These are phyloP conservation scores for Ditylenchus weischeri DNA, from an alignment of 2,888 invertebrate genomes.

Conservation along the genomic window DNA sequence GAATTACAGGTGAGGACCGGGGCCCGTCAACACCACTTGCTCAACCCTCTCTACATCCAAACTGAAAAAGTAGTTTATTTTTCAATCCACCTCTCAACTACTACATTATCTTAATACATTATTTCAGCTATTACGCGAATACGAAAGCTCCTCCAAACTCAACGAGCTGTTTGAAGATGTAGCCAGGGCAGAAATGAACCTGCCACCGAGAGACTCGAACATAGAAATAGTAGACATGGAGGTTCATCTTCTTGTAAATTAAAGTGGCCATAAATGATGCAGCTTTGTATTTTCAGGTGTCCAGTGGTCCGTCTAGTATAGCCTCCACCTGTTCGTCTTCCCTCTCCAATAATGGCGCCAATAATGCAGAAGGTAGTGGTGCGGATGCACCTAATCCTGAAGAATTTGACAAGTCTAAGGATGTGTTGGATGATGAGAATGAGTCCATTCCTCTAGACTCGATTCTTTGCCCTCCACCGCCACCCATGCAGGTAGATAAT, in stretches of 20 bases:
- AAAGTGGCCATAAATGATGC: no score
- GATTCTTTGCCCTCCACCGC: no score
- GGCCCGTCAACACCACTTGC: neutral
- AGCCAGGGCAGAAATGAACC: conserved; percentile 9
- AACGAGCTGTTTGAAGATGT: conserved; percentile 12
- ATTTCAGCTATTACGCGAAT: conserved; percentile 3
- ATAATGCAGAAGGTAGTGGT: no score
- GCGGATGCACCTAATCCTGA: no score
- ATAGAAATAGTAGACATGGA: conserved; percentile 15
- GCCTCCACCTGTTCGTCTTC: neutral
- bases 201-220: conserved; percentile 7
- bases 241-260: neutral
- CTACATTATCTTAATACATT: neutral
- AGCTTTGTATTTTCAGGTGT: neutral
- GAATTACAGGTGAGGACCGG: neutral
- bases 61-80: neutral
- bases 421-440: no score
- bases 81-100: no score
- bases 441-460: no score
- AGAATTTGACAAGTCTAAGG: no score
- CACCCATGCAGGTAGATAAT: no score
- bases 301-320: conserved; percentile 2
- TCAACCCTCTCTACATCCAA: neutral
- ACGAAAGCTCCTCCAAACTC: conserved; percentile 12
- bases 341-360: no score